phyloP scores from a whole-genome alignment of 2,888 invertebrate species.

The Aleiodes alternator region DNA sequence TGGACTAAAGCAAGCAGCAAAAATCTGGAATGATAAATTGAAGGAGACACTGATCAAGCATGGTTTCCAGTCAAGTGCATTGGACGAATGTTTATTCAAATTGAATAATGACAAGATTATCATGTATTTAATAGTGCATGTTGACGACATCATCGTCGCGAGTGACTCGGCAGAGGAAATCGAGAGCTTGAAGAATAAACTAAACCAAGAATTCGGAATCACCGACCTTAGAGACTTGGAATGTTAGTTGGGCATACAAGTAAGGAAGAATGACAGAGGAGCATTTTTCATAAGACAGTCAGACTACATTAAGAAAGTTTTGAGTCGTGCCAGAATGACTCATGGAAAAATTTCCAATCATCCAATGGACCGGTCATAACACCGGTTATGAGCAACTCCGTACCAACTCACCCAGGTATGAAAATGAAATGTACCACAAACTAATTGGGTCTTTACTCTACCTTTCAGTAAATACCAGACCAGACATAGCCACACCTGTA shows the following conservation, averaged over 20 bases:
- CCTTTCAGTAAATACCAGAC: constrained; percentile 55
- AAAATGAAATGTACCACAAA: constrained; percentile 50
- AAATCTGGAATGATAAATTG: constrained; percentile 59
- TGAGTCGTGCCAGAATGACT: constrained; percentile 39
- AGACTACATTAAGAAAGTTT: constrained; percentile 47
- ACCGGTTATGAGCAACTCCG: constrained; percentile 45
- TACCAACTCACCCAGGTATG: constrained; percentile 2
- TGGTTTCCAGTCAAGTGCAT: constrained; percentile 52
- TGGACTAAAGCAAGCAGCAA: constrained; percentile 63
- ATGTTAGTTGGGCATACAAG: constrained; percentile 52
- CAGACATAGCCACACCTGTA: constrained; percentile 55
- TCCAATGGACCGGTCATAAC: constrained; percentile 55
- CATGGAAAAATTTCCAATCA: constrained; percentile 50
- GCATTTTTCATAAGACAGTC: constrained; percentile 48
- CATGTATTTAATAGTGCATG: constrained; percentile 45
- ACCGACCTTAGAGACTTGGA: constrained; percentile 50
- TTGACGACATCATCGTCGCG: constrained; percentile 50
- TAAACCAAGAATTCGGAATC: constrained; percentile 40
- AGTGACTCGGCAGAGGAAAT: constrained; percentile 24
- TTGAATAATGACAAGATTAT: neutral
- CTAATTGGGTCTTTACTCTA: constrained; percentile 58
- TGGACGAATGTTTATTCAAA: constrained; percentile 58
- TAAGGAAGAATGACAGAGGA: constrained; percentile 46
- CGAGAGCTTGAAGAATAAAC: constrained; percentile 15
- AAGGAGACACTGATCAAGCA: constrained; percentile 48